phyloP scores from a whole-genome alignment of 2,113 vertebrate genomes.

The Tinamus guttatus region DNA sequence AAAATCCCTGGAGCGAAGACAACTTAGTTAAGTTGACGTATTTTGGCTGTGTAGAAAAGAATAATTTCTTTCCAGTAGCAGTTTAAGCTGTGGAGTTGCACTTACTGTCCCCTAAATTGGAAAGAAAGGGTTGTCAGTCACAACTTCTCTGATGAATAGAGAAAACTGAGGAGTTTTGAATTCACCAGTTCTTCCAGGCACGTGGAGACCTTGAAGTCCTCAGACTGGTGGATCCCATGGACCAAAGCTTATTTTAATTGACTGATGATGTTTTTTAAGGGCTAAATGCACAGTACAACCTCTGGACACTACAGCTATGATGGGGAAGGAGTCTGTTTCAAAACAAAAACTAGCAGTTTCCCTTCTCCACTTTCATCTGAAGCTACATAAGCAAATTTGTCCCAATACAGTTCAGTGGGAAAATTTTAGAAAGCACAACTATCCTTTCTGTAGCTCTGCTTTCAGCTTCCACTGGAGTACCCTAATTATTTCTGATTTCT shows the following conservation, averaged over 20 bases:
- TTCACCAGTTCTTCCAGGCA: neutral
- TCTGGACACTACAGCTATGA: neutral
- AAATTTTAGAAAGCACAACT: neutral
- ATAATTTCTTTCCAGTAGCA: neutral
- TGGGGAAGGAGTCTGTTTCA: neutral
- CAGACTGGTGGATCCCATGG: neutral
- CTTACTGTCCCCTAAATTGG: neutral
- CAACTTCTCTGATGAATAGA: neutral
- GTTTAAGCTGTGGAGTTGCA: neutral
- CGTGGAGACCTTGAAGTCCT: neutral
- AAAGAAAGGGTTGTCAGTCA: neutral
- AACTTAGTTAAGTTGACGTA: neutral
- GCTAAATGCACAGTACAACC: neutral
- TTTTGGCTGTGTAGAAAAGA: neutral
- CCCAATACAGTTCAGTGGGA: neutral
- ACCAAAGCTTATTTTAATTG: neutral
- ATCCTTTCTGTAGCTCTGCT: neutral
- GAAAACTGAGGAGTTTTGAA: neutral
- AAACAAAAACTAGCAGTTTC: neutral
- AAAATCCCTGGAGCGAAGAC: neutral
- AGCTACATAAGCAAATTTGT: neutral
- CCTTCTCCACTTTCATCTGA: neutral
- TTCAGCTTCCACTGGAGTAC: neutral
- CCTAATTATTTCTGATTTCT: constrained; percentile 19
- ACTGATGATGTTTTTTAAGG: neutral